These are phyloP conservation scores for Agriotes lineatus DNA, from an alignment of 2,888 invertebrate species.

Conservation along the genomic window DNA sequence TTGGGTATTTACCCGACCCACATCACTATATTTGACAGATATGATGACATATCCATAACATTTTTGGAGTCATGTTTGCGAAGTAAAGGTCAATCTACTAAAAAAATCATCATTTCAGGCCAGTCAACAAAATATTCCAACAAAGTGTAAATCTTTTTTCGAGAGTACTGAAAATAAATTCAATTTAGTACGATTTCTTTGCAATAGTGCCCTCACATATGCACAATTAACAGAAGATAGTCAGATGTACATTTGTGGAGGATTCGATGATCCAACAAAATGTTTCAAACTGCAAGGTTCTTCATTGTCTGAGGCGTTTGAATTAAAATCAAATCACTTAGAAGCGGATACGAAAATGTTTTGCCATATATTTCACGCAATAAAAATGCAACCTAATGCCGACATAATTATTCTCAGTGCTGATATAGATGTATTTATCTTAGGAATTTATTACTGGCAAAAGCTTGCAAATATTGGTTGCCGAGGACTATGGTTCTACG, in stretches of 20 bases:
- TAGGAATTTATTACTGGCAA: constrained; percentile 50
- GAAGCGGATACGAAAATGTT: constrained; percentile 50
- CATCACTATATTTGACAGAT: too few species aligned
- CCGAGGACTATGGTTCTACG: constrained; percentile 41
- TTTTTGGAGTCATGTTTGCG: too few species aligned
- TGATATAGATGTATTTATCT: constrained; percentile 51
- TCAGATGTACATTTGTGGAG: constrained; percentile 32
- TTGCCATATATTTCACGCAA: constrained; percentile 51
- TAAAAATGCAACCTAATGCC: constrained; percentile 45
- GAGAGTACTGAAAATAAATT: constrained; percentile 47
- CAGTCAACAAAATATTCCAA: constrained; percentile 47
- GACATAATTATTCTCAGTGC: constrained; percentile 47
- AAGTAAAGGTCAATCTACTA: constrained; percentile 48
- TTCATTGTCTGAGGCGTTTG: constrained; percentile 48
- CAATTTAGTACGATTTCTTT: constrained; percentile 48
- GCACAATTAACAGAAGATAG: constrained; percentile 41
- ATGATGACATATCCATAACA: too few species aligned
- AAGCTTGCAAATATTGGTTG: constrained; percentile 42
- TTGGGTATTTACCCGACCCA: too few species aligned
- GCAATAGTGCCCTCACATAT: constrained; percentile 35
- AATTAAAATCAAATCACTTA: constrained; percentile 50
- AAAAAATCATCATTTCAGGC: constrained; percentile 48
- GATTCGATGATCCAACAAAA: constrained; percentile 41
- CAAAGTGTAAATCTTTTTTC: constrained; percentile 46
- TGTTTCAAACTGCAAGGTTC: constrained; percentile 43